Conservation (phyloP, 1,140 invertebrate species). For the Oryctes rhinoceros region DNA sequence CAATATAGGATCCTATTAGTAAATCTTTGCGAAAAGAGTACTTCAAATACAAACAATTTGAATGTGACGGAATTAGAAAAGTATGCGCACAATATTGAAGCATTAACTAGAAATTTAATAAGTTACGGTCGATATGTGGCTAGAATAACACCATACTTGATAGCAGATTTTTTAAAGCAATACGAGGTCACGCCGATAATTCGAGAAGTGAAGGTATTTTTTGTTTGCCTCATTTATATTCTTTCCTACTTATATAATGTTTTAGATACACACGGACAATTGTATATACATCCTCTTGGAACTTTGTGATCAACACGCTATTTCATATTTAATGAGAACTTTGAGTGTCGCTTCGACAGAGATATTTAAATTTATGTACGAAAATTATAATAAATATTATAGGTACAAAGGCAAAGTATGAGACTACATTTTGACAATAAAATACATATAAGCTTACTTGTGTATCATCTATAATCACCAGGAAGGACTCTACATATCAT, state of each 20-base stretch:
- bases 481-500: no score
- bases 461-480: no score
- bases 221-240: slow-evolving; percentile 46
- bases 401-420: slow-evolving; percentile 59
- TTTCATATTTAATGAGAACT: slow-evolving; percentile 54
- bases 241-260: not conserved
- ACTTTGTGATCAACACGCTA: slow-evolving; percentile 56
- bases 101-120: slow-evolving; percentile 53
- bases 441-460: no score
- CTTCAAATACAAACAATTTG: not conserved
- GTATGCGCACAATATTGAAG: slow-evolving; percentile 55
- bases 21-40: not conserved
- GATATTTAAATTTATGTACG: slow-evolving; percentile 57
- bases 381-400: slow-evolving; percentile 59
- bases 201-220: slow-evolving; percentile 54
- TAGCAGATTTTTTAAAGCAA: slow-evolving; percentile 55
- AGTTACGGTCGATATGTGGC: slow-evolving; percentile 52
- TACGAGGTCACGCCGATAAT: slow-evolving; percentile 53
- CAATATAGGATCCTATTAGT: not conserved
- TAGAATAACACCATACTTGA: slow-evolving; percentile 55
- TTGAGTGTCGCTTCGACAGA: slow-evolving; percentile 56
- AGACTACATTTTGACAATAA: slow-evolving; percentile 25
- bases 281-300: slow-evolving; percentile 54
- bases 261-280: slow-evolving; percentile 56
- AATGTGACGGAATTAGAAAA: slow-evolving; percentile 43